Evolutionary conservation across 1,140 invertebrate genomes (phyloP).

Genomic region (Ephestia elutella): DNA sequence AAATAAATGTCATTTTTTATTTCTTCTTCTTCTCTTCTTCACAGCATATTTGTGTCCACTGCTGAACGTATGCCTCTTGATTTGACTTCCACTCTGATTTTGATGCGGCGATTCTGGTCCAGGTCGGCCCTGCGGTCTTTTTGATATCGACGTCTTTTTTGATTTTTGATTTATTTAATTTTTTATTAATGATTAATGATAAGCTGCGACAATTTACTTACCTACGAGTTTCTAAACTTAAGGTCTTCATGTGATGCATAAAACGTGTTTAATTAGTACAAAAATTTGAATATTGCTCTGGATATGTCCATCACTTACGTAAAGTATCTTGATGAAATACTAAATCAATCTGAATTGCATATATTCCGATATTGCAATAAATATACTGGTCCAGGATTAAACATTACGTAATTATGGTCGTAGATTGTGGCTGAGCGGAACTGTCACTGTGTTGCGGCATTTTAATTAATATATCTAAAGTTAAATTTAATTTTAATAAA

Average conservation of each 20-base stretch:
- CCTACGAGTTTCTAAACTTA: background rate
- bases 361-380: conserved; percentile 1
- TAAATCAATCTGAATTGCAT: conserved; percentile 5
- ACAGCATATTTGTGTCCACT: too few relatives aligned
- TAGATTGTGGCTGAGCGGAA: background rate
- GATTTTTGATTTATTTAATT: too few relatives aligned
- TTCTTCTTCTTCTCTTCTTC: too few relatives aligned
- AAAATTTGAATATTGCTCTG: conserved; percentile 1
- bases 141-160: too few relatives aligned
- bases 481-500: too few relatives aligned
- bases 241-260: background rate
- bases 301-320: conserved; percentile 1
- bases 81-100: too few relatives aligned
- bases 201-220: too few relatives aligned
- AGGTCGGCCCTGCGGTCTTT: too few relatives aligned
- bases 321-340: conserved; percentile 2
- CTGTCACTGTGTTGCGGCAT: background rate
- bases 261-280: background rate
- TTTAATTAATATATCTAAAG: conserved; percentile 1
- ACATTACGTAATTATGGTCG: background rate
- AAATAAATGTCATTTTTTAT: too few relatives aligned
- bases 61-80: too few relatives aligned
- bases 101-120: too few relatives aligned
- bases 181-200: too few relatives aligned
- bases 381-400: background rate